Evolutionary conservation across 2,797 vertebrate species (phyloP).

Genomic region (Adrianichthys oophorus): DNA sequence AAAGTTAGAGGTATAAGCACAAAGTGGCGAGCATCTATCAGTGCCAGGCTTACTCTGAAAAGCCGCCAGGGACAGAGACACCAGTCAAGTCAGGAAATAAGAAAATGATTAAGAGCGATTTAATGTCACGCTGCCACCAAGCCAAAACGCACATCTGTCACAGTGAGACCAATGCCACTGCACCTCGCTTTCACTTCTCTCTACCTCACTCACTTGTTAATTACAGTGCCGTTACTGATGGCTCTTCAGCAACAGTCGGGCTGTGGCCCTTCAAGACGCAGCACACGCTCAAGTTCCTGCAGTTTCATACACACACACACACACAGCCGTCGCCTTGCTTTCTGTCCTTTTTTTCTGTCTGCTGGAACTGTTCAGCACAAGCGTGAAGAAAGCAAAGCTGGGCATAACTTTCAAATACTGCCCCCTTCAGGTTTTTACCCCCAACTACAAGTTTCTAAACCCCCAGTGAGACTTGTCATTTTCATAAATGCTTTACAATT

Average conservation of each 20-base stretch:
- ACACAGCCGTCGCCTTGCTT: slow-evolving; percentile 1
- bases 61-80: slow-evolving; percentile 46
- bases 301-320: background rate
- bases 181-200: slow-evolving; percentile 28
- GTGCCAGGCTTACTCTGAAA: slow-evolving; percentile 10
- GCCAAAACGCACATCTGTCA: slow-evolving; percentile 67
- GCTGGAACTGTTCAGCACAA: background rate
- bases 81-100: slow-evolving; percentile 73
- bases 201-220: slow-evolving; percentile 33
- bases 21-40: slow-evolving; percentile 55
- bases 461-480: slow-evolving; percentile 8
- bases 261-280: background rate
- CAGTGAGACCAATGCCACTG: slow-evolving; percentile 57
- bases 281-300: background rate
- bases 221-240: slow-evolving; percentile 3
- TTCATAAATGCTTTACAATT: background rate
- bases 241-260: background rate
- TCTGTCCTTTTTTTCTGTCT: background rate
- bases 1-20: slow-evolving; percentile 8
- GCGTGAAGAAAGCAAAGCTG: background rate
- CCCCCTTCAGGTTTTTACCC: slow-evolving; percentile 49
- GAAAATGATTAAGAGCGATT: slow-evolving; percentile 79
- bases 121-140: slow-evolving; percentile 55
- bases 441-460: slow-evolving; percentile 8
- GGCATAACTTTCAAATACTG: slow-evolving; percentile 52